Evolutionary conservation across 2,888 invertebrate species (phyloP).

Genomic region (Thymelicus lineola): DNA sequence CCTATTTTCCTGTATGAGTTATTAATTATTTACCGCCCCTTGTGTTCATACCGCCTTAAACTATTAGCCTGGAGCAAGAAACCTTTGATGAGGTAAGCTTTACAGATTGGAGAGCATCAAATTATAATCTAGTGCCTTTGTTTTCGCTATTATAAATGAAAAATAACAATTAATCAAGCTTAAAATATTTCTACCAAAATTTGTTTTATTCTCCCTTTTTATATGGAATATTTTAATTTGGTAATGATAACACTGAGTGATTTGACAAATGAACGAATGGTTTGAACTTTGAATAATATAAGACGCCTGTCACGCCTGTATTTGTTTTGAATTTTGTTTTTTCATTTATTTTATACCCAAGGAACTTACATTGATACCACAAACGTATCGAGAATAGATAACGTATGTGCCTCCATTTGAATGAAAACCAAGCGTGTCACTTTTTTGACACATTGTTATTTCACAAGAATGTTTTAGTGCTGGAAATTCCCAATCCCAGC

Average conservation of each 20-base stretch:
- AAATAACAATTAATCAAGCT: background rate
- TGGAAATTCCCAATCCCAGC: no score
- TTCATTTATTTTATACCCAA: no score
- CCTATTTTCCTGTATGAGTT: conserved; percentile 16
- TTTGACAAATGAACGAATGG: background rate
- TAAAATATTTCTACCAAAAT: no score
- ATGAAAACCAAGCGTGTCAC: no score
- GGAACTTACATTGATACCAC: no score
- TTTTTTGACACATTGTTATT: no score
- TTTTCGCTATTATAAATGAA: background rate
- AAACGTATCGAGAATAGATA: no score
- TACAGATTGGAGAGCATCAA: background rate
- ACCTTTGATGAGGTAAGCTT: conserved; percentile 13
- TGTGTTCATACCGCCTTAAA: conserved; percentile 14
- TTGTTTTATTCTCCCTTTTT: background rate
- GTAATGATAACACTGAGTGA: background rate
- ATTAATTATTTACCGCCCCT: conserved; percentile 38
- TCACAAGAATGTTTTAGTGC: no score
- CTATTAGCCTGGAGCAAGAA: conserved; percentile 15
- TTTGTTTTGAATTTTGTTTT: no score
- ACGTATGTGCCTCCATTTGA: no score
- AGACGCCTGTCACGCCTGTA: no score
- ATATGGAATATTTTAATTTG: background rate
- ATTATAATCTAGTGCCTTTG: background rate
- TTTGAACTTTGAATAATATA: no score